Evolutionary conservation across 2,113 vertebrate species (phyloP).

Genomic region (Myanophis thanlyinensis): DNA sequence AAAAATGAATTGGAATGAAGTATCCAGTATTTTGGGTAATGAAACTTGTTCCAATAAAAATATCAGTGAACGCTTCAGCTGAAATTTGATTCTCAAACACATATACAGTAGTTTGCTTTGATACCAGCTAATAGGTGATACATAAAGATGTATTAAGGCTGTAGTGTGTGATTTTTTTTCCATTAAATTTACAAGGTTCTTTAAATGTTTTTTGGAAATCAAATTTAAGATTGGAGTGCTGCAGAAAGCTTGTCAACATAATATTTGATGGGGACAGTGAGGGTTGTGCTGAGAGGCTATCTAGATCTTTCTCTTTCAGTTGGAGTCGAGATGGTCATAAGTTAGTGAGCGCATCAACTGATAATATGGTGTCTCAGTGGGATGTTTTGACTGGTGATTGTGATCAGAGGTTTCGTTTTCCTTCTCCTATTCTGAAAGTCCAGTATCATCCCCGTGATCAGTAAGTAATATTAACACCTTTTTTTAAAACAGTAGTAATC

Average conservation of each 20-base stretch:
- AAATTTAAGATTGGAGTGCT: neutral
- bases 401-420: slow-evolving; percentile 96
- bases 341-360: slow-evolving; percentile 93
- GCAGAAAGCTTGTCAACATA: neutral
- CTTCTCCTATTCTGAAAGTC: slow-evolving; percentile 94
- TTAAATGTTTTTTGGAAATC: neutral
- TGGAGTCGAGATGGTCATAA: slow-evolving; percentile 99
- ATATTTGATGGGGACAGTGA: neutral
- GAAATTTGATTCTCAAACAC: neutral
- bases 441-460: slow-evolving; percentile 95
- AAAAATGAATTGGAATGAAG: neutral
- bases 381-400: slow-evolving; percentile 96
- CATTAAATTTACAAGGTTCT: neutral
- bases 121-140: neutral
- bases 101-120: neutral
- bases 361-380: slow-evolving; percentile 99
- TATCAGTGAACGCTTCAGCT: neutral
- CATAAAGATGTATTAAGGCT: accelerated
- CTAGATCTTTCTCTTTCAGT: slow-evolving; percentile 61
- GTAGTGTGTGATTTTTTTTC: neutral
- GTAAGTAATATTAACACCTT: slow-evolving; percentile 72
- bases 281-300: neutral
- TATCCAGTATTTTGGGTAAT: neutral
- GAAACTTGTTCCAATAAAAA: neutral
- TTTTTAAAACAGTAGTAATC: neutral